phyloP scores from a whole-genome alignment of 2,888 invertebrate genomes.

The Mesochorus sp. region DNA sequence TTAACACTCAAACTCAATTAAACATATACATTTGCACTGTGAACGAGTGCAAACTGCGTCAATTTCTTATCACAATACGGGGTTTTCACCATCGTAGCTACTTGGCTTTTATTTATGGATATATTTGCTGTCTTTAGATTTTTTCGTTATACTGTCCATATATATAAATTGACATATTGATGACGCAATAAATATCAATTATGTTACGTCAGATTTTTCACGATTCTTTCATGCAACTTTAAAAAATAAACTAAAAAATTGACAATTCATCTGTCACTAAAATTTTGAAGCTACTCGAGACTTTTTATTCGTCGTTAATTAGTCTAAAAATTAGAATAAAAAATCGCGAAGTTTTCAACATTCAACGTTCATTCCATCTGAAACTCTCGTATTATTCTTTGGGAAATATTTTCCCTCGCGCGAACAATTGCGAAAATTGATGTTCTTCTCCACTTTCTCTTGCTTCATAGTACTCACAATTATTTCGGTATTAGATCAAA shows the following conservation, averaged over 20 bases:
- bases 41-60: too few species aligned
- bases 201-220: constrained; percentile 35
- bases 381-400: constrained; percentile 47
- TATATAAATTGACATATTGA: constrained; percentile 69
- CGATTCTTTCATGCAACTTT: background rate
- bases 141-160: constrained; percentile 8
- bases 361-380: background rate
- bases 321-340: constrained; percentile 28
- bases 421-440: constrained; percentile 6
- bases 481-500: constrained; percentile 38
- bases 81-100: constrained; percentile 57
- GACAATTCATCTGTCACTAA: background rate
- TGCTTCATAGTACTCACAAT: constrained; percentile 25
- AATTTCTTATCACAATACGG: constrained; percentile 70
- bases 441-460: constrained; percentile 33
- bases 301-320: constrained; percentile 36
- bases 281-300: background rate
- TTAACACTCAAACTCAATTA: constrained; percentile 1
- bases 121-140: constrained; percentile 1
- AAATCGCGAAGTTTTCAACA: constrained; percentile 16
- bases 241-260: background rate
- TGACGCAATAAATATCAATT: constrained; percentile 69
- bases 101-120: constrained; percentile 31
- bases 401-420: constrained; percentile 19
- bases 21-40: constrained; percentile 20